A percentile compares a stretch with the other conserved stretches of the same genome.
Evolutionary conservation across 2,888 invertebrate species (phyloP).

Genomic region (Tipula helvola): DNA sequence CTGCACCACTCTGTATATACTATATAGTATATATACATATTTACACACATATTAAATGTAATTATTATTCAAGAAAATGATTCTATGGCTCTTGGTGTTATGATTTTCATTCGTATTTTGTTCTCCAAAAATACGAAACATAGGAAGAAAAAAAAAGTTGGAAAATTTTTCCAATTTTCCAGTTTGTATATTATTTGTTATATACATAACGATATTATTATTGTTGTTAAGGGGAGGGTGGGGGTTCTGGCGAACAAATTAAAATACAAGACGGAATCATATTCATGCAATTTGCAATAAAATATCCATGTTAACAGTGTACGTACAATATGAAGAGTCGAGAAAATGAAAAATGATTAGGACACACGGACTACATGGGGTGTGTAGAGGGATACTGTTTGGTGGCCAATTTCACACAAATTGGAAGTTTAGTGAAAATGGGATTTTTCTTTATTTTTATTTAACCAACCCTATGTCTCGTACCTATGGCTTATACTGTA

Average conservation of each 20-base stretch:
- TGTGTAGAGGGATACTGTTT: background rate
- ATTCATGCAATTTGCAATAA: background rate
- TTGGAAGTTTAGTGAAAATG: background rate
- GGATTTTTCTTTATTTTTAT: background rate
- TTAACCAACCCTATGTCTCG: background rate
- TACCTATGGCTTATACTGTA: background rate
- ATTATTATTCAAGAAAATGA: slow-evolving; percentile 4
- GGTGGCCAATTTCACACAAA: background rate
- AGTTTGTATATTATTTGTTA: background rate
- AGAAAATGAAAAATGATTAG: background rate
- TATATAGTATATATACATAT: background rate
- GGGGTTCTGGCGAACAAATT: background rate
- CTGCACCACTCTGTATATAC: background rate
- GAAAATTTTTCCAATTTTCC: background rate
- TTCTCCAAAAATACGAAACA: background rate
- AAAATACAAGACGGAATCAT: background rate
- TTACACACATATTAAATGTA: slow-evolving; percentile 4
- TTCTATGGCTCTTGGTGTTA: background rate
- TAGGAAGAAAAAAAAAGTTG: background rate
- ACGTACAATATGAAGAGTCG: background rate
- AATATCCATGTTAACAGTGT: background rate
- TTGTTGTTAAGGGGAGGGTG: background rate
- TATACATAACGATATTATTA: background rate
- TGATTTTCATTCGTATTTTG: background rate
- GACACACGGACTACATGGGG: background rate